Percentiles rank a stretch among this genome's conserved stretches.
Evolutionary conservation across 2,113 vertebrate genomes (phyloP).

Genomic region (Mus spicilegus): DNA sequence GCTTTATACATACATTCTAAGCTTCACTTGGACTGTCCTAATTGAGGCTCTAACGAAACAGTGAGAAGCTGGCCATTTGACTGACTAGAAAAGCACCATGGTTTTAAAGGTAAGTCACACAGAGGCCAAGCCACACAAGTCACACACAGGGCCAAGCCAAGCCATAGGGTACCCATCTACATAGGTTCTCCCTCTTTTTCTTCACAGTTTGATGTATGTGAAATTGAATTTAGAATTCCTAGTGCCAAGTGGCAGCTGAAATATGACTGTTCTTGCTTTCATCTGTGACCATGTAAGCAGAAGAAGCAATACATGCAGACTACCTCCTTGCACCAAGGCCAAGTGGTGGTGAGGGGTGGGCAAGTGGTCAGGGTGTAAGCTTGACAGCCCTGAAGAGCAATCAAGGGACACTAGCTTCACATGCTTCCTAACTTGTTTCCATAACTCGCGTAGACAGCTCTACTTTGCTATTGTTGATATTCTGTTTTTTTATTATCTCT

Average conservation of each 20-base stretch:
- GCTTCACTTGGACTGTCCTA: background rate
- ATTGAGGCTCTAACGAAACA: conserved; percentile 18
- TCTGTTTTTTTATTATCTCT: background rate
- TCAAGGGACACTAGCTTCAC: background rate
- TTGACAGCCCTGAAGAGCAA: background rate
- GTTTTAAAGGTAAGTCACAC: background rate
- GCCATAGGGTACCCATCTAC: background rate
- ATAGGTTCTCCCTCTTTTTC: background rate
- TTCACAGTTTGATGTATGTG: background rate
- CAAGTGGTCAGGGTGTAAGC: background rate
- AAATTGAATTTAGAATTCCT: conserved; percentile 19
- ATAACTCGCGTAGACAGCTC: background rate
- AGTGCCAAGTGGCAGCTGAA: background rate
- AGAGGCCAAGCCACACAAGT: too few species aligned
- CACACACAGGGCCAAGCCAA: background rate
- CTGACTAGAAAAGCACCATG: background rate
- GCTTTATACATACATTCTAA: background rate
- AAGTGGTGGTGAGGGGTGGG: background rate
- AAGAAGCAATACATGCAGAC: background rate
- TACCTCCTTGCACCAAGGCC: background rate
- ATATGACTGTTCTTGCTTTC: background rate
- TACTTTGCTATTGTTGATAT: background rate
- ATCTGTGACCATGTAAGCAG: background rate
- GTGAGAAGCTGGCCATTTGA: background rate
- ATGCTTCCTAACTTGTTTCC: background rate